Evolutionary conservation across 2,797 vertebrate genomes (phyloP).

Genomic region (Alcedo atthis): DNA sequence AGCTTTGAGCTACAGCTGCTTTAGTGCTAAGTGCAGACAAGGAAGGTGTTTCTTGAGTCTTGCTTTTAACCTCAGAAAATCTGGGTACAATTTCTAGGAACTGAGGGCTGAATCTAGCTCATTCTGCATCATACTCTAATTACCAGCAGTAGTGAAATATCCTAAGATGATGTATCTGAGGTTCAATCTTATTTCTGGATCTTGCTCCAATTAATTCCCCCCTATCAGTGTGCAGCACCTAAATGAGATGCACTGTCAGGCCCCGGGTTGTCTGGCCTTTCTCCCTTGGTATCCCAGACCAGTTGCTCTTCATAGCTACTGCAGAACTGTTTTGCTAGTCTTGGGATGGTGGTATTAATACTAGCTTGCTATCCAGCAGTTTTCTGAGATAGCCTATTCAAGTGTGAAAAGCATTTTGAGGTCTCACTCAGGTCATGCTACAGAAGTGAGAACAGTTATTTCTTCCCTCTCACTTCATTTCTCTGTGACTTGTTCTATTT

Average conservation of each 20-base stretch:
- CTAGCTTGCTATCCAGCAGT: neutral
- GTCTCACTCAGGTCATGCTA: conserved; percentile 9
- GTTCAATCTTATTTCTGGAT: conserved; percentile 4
- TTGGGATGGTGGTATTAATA: neutral
- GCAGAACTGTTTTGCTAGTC: neutral
- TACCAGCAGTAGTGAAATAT: conserved; percentile 6
- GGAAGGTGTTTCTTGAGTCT: neutral
- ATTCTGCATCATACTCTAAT: neutral
- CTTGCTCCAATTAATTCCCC: conserved; percentile 6
- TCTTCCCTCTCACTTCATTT: conserved; percentile 9
- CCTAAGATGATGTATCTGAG: neutral
- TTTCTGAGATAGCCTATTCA: conserved; percentile 6
- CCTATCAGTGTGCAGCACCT: neutral
- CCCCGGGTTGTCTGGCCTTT: neutral
- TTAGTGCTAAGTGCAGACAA: neutral
- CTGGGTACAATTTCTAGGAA: neutral
- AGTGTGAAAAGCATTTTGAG: conserved; percentile 20
- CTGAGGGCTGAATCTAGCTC: neutral
- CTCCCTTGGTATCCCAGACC: neutral
- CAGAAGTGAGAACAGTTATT: conserved; percentile 29
- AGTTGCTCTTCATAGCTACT: neutral
- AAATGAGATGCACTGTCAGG: neutral
- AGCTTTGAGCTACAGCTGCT: conserved; percentile 11
- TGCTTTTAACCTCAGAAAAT: conserved; percentile 39
- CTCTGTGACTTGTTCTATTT: neutral